Conservation (phyloP, 2,888 invertebrate genomes). For the Machimus rusticus region DNA sequence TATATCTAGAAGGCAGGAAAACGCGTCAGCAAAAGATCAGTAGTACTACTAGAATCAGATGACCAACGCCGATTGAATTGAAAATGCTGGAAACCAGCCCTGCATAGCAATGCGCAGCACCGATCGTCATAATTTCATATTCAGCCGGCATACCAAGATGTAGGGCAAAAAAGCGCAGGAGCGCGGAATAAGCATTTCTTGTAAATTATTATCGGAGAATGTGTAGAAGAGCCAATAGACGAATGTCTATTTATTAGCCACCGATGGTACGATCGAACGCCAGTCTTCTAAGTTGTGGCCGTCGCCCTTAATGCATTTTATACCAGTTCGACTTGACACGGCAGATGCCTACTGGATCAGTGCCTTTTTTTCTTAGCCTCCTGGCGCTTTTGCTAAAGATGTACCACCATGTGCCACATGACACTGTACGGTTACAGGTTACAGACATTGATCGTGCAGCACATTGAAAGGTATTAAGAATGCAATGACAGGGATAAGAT, state of each 20-base stretch:
- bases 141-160: background rate
- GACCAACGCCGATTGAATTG: background rate
- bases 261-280: background rate
- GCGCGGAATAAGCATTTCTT: constrained; percentile 17
- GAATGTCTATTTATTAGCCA: constrained; percentile 9
- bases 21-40: background rate
- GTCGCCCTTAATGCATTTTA: background rate
- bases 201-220: background rate
- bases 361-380: background rate
- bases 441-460: background rate
- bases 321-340: background rate
- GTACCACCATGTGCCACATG: constrained; percentile 13
- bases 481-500: constrained; percentile 2
- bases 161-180: constrained; percentile 30
- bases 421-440: constrained; percentile 7
- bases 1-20: background rate
- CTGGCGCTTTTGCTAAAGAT: constrained; percentile 1
- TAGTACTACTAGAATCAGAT: background rate
- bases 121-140: constrained; percentile 31
- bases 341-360: background rate
- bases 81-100: background rate
- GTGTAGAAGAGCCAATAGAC: background rate
- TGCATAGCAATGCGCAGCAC: background rate
- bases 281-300: background rate
- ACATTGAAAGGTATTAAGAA: constrained; percentile 18